Conservation (phyloP, 2,888 invertebrate species). For the Coelinius sp. region DNA sequence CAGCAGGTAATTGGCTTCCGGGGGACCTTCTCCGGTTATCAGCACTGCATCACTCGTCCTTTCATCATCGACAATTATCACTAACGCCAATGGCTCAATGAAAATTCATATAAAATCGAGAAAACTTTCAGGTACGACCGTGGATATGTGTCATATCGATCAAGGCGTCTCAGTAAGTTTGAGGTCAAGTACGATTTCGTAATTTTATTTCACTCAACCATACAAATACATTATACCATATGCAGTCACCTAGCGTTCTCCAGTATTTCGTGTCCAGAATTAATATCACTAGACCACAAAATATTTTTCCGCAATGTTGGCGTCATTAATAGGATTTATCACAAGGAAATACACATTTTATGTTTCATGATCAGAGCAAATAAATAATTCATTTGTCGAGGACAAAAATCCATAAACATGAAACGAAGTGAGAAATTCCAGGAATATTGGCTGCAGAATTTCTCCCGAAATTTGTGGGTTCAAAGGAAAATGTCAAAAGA, state of each 20-base stretch:
- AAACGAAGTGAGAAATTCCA: background rate
- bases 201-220: constrained; percentile 35
- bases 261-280: constrained; percentile 6
- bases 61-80: background rate
- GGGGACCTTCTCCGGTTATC: constrained; percentile 11
- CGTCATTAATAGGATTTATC: background rate
- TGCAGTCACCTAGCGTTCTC: background rate
- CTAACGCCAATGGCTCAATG: background rate
- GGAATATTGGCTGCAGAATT: background rate
- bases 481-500: background rate
- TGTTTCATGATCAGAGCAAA: background rate
- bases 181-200: constrained; percentile 51
- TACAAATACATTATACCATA: constrained; percentile 13
- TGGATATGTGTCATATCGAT: constrained; percentile 45
- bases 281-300: constrained; percentile 7
- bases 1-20: background rate
- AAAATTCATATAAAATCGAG: constrained; percentile 4
- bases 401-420: background rate
- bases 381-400: background rate
- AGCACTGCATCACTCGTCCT: background rate
- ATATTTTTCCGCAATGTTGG: background rate
- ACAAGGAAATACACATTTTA: background rate
- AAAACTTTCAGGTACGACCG: constrained; percentile 12
- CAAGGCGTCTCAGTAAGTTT: constrained; percentile 46
- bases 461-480: background rate